Percentiles rank a stretch among this genome's conserved stretches.
phyloP scores from a whole-genome alignment of 2,113 vertebrate genomes.

The Macrotis lagotis region DNA sequence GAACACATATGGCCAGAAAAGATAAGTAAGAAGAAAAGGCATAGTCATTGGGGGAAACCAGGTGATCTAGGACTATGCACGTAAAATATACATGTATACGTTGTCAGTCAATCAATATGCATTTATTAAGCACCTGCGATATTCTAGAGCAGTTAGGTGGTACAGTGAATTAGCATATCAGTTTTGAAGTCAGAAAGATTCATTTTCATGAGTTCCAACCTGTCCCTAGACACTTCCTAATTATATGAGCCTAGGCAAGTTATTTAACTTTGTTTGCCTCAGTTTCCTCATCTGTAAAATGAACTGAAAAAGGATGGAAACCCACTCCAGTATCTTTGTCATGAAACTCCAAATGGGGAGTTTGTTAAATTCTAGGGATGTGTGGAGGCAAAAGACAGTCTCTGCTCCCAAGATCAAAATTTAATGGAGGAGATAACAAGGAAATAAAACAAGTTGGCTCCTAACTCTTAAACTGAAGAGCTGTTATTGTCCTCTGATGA shows the following conservation, averaged over 20 bases:
- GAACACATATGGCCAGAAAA: background rate
- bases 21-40: background rate
- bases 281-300: too few relatives aligned
- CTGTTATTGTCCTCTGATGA: background rate
- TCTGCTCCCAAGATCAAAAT: background rate
- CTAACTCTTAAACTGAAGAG: background rate
- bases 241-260: too few relatives aligned
- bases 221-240: too few relatives aligned
- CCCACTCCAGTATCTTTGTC: too few relatives aligned
- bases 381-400: background rate
- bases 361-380: too few relatives aligned
- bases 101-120: background rate
- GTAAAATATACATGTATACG: background rate
- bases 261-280: too few relatives aligned
- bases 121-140: background rate
- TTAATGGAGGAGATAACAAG: background rate
- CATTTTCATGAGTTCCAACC: too few relatives aligned
- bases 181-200: too few relatives aligned
- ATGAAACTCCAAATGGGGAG: too few relatives aligned
- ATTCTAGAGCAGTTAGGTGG: background rate
- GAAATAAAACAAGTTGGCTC: background rate
- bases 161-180: too few relatives aligned
- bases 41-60: background rate
- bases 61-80: background rate
- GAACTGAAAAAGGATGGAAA: too few relatives aligned